Base-by-base conservation (phyloP, 2,797 vertebrate species). In the Lophura swinhoii region DNA sequence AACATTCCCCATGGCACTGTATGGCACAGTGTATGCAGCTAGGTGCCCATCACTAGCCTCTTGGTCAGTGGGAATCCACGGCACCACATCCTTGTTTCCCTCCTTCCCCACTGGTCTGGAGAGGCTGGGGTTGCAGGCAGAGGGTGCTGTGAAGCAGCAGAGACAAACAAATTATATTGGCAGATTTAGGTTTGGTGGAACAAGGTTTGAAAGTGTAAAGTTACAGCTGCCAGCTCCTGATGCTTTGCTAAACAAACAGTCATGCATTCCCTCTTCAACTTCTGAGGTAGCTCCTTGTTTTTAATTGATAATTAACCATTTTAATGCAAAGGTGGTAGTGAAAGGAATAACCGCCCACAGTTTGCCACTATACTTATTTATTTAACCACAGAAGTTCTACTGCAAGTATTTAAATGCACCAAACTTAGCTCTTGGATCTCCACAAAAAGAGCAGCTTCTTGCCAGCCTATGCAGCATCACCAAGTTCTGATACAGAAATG, bases 41-140 rank as follows among this genome's bases (percentile, higher is more conserved):
- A 44, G 35, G 22, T 3, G 1, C 41, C 21, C 2, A 0, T 12
- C 0, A 0, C 37, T 31, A 81, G 14, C 59, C 23, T 81, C 28
- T 56, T 31, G 55, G 14, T 72, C 55, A 28, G 28, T 1, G 0
- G 28, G 41, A 59, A 69, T 37, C 14, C 14, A 64, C 4, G 0
- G 0, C 0, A 0, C 9, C 3, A 1, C 39, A 59, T 69, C n/a
- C 18, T 58, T 20, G 20, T 58, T 58, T n/a, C 55, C 37, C 70
- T 82, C 26, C 22, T 46, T 24, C 43, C 15, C 14, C 2, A 2
- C 17, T n/a, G 20, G 4, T 44, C 46, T 26, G 62, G 56, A 55
- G n/a, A 75, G 6, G 21, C 15, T 29, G 9, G 20, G 15, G 64
- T 14, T 2, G 3, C 71, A 43, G 12, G 3, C 2, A 8, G 31